These are phyloP conservation scores for Melopsittacus undulatus DNA, from an alignment of 2,797 vertebrate genomes.

Conservation along the genomic window DNA sequence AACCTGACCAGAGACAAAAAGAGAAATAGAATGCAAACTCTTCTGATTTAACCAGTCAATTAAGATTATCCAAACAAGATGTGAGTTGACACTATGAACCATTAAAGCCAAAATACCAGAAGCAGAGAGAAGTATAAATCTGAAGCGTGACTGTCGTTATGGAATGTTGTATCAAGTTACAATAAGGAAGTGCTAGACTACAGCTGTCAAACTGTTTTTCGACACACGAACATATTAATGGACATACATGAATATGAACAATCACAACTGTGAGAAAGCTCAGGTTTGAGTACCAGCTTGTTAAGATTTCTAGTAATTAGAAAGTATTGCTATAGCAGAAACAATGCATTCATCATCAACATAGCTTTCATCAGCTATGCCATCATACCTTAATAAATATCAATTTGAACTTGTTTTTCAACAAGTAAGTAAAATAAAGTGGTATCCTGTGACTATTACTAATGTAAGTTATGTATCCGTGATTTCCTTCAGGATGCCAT, in stretches of 20 bases:
- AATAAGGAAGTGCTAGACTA: conserved; percentile 63
- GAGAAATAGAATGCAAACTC: background rate
- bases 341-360: background rate
- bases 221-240: conserved; percentile 36
- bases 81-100: background rate
- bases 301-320: background rate
- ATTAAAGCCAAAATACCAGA: conserved; percentile 31
- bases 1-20: background rate
- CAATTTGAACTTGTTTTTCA: background rate
- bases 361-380: no score
- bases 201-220: conserved; percentile 60
- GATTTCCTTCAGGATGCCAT: background rate
- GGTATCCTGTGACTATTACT: background rate
- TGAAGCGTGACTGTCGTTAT: conserved; percentile 5
- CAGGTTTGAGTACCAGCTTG: background rate
- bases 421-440: background rate
- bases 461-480: rapidly evolving
- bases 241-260: background rate
- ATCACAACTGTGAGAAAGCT: background rate
- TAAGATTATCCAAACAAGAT: conserved; percentile 30
- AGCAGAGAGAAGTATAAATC: conserved; percentile 18
- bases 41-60: conserved; percentile 9
- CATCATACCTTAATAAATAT: background rate
- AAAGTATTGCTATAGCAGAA: background rate
- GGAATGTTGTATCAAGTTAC: conserved; percentile 36